These are phyloP conservation scores for Picus viridis DNA, from an alignment of 2,797 vertebrate genomes.

Conservation along the genomic window DNA sequence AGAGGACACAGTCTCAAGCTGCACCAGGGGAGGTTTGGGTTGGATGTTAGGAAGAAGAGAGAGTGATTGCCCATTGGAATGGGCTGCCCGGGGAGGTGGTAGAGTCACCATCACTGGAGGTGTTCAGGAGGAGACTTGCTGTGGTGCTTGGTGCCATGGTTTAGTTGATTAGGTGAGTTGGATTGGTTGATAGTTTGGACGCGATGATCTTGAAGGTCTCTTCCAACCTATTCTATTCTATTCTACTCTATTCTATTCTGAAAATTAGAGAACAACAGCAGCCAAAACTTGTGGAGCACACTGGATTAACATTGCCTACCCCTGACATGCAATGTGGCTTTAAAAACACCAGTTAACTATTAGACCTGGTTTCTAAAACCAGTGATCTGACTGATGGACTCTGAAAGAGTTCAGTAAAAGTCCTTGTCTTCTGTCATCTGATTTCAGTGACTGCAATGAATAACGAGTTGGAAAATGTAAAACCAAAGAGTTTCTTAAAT, in stretches of 20 bases:
- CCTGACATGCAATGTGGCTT: neutral
- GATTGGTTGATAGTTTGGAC: too few relatives aligned
- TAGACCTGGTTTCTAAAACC: neutral
- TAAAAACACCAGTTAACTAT: neutral
- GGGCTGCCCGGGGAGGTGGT: too few relatives aligned
- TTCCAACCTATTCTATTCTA: too few relatives aligned
- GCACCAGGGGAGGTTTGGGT: too few relatives aligned
- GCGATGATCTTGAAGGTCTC: too few relatives aligned
- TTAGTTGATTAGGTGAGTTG: too few relatives aligned
- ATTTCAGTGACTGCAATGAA: neutral
- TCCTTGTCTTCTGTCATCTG: neutral
- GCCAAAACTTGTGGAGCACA: neutral
- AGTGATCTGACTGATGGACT: neutral
- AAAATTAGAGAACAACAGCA: neutral
- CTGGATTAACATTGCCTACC: neutral
- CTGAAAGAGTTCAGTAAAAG: neutral
- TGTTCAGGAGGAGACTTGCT: too few relatives aligned
- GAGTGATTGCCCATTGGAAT: too few relatives aligned
- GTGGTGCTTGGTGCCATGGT: too few relatives aligned
- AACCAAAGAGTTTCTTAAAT: neutral
- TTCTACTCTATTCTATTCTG: neutral
- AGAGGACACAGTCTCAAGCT: too few relatives aligned
- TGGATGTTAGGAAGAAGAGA: too few relatives aligned
- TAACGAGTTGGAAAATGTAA: neutral
- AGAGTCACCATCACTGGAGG: too few relatives aligned